These are phyloP conservation scores for Peromyscus californicus DNA, from an alignment of 2,113 vertebrate genomes.

Conservation along the genomic window DNA sequence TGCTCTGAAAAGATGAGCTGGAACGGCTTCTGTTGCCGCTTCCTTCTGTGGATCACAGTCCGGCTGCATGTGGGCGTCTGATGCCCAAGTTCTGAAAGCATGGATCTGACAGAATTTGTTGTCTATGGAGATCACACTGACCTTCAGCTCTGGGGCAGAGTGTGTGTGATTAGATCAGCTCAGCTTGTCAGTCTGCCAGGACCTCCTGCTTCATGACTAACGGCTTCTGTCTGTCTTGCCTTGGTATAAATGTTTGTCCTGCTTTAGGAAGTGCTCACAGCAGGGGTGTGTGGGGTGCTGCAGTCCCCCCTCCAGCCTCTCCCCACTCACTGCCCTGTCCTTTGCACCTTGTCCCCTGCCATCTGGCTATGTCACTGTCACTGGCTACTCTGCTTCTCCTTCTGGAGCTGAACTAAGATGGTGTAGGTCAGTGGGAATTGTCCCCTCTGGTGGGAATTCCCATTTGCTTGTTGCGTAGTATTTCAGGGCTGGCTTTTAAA, in stretches of 20 bases:
- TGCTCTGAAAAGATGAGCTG: too few relatives aligned
- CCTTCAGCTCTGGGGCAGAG: neutral
- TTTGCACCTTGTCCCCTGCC: neutral
- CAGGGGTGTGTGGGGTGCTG: fast-evolving
- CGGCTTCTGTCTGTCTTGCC: neutral
- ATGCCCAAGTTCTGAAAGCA: neutral
- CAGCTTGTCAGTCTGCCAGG: neutral
- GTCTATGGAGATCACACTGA: neutral
- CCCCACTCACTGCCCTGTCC: too few relatives aligned
- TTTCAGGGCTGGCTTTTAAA: neutral
- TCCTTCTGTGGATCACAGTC: neutral
- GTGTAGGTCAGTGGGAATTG: neutral
- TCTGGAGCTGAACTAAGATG: too few relatives aligned
- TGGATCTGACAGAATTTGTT: neutral
- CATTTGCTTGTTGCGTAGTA: neutral
- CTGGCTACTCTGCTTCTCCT: neutral
- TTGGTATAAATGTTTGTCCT: neutral
- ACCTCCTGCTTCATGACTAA: neutral
- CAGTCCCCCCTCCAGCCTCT: neutral
- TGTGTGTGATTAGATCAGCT: neutral
- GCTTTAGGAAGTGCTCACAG: neutral
- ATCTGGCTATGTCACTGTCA: neutral
- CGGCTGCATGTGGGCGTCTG: neutral
- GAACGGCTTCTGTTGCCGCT: fast-evolving
- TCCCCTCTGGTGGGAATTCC: neutral